These are phyloP conservation scores for Mesaphorura yosii DNA, from an alignment of 1,140 invertebrate species.

Conservation along the genomic window DNA sequence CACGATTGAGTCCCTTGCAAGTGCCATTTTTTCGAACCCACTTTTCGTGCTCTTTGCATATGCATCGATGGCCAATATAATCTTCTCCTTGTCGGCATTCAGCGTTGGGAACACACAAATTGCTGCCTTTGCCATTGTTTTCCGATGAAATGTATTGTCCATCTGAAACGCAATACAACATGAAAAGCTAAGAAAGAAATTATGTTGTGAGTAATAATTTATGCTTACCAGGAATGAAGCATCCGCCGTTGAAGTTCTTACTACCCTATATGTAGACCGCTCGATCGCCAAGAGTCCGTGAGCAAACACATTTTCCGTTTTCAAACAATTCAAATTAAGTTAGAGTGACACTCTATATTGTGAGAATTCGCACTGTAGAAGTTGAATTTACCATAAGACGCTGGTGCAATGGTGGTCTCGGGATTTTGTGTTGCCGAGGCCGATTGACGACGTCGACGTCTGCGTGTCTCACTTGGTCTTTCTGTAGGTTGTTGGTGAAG, in stretches of 20 bases:
- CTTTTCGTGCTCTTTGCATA: background rate
- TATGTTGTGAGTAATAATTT: background rate
- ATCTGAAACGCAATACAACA: background rate
- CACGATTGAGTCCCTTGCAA: no score
- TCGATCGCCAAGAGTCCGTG: background rate
- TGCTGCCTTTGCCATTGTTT: background rate
- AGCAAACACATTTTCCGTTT: background rate
- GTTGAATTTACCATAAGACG: background rate
- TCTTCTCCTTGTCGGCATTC: background rate
- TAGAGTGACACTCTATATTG: no score
- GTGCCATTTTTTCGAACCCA: background rate
- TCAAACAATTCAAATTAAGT: no score
- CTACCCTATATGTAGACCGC: background rate
- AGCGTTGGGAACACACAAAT: background rate
- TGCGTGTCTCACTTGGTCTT: background rate
- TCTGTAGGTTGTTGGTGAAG: background rate
- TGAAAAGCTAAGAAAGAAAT: background rate
- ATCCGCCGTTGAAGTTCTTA: background rate
- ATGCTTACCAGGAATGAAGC: background rate
- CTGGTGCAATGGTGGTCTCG: background rate
- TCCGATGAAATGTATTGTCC: background rate
- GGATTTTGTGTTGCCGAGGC: no score
- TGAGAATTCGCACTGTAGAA: no score
- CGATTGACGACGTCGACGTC: background rate
- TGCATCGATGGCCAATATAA: background rate